Conservation (phyloP, 2,113 vertebrate species). For the Neomonachus schauinslandi region DNA sequence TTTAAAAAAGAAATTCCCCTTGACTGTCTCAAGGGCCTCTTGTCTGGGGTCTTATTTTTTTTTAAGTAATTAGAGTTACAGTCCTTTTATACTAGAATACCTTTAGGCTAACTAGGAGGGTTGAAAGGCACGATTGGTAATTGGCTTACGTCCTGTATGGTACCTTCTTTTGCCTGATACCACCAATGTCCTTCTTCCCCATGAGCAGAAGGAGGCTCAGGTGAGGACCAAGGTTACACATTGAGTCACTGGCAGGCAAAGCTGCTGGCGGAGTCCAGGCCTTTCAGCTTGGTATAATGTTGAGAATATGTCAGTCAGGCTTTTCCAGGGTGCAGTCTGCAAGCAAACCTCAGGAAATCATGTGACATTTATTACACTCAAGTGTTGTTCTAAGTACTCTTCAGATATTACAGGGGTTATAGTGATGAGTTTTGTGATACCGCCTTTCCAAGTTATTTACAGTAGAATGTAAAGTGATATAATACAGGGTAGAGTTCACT, state of each 20-base stretch:
- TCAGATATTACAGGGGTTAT: neutral
- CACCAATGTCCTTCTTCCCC: neutral
- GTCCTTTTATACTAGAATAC: neutral
- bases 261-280: neutral
- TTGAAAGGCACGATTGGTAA: neutral
- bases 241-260: neutral
- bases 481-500: neutral
- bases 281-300: neutral
- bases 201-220: neutral
- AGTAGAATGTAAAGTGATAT: neutral
- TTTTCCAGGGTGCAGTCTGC: neutral
- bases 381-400: neutral
- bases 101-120: neutral
- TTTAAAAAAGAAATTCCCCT: slow-evolving; percentile 28
- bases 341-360: neutral
- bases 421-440: neutral
- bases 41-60: neutral
- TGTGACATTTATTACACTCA: slow-evolving; percentile 4
- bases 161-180: slow-evolving; percentile 12
- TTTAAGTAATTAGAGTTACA: neutral
- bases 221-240: neutral
- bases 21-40: neutral
- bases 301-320: neutral
- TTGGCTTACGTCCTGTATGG: neutral
- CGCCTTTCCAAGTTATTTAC: neutral